Conservation (phyloP, 2,888 invertebrate genomes). For the Miltochrista miniata region DNA sequence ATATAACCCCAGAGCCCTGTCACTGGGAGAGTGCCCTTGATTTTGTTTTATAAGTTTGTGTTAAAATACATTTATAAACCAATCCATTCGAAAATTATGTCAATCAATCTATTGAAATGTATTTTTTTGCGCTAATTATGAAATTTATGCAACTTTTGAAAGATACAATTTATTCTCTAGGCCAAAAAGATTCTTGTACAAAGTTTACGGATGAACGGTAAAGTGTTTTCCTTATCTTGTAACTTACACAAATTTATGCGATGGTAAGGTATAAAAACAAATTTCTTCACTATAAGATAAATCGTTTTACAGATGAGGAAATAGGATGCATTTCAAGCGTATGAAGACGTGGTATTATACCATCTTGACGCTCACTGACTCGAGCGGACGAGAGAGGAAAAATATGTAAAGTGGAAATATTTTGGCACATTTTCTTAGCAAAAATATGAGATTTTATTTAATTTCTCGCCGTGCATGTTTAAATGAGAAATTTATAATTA, state of each 20-base stretch:
- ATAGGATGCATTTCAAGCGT: slow-evolving; percentile 48
- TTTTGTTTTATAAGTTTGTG: too few species aligned
- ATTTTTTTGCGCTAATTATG: too few species aligned
- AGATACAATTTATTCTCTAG: too few species aligned
- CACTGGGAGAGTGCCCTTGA: too few species aligned
- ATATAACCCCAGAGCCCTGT: too few species aligned
- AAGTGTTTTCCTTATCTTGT: background rate
- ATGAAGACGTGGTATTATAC: slow-evolving; percentile 40
- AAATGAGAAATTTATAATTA: too few species aligned
- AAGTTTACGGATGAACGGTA: background rate
- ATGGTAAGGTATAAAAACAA: slow-evolving; percentile 16
- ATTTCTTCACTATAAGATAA: slow-evolving; percentile 27
- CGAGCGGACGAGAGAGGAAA: slow-evolving; percentile 14
- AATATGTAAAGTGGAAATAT: slow-evolving; percentile 1
- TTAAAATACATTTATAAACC: too few species aligned
- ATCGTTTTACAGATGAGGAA: slow-evolving; percentile 41
- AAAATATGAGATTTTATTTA: slow-evolving; percentile 1
- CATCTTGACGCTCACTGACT: slow-evolving; percentile 33
- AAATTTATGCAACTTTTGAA: too few species aligned
- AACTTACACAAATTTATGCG: slow-evolving; percentile 8
- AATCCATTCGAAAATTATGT: too few species aligned
- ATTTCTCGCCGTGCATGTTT: background rate
- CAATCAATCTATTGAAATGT: too few species aligned
- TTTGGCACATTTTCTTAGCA: background rate
- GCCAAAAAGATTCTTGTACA: background rate